Evolutionary conservation across 2,113 vertebrate genomes (phyloP).

Genomic region (Strigops habroptila): DNA sequence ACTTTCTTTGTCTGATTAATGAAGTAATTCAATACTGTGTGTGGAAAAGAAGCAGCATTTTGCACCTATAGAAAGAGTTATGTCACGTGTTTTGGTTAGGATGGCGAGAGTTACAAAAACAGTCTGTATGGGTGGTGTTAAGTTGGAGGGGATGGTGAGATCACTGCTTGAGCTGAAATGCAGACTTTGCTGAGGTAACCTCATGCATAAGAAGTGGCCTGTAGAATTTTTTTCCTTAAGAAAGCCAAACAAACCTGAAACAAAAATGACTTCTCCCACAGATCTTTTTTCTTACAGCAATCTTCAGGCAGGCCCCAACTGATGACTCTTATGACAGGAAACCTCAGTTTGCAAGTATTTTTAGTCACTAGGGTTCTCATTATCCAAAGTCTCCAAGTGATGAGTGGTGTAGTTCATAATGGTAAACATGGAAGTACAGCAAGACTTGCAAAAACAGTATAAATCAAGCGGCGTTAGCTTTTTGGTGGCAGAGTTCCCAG

Average conservation of each 20-base stretch:
- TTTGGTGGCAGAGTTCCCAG: background rate
- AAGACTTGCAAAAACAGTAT: background rate
- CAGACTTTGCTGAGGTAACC: conserved; percentile 25
- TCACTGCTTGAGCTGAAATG: conserved; percentile 31
- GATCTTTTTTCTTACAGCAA: background rate
- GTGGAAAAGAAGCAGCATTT: conserved; percentile 3
- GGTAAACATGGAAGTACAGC: conserved; percentile 20
- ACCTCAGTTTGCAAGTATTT: conserved; percentile 33
- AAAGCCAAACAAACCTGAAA: conserved; percentile 15
- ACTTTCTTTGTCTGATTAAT: conserved; percentile 19
- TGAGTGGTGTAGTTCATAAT: background rate
- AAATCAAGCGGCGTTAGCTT: background rate
- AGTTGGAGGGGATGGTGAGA: conserved; percentile 32
- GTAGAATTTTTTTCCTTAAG: background rate
- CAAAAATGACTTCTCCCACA: conserved; percentile 1
- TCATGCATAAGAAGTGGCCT: background rate
- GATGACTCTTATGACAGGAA: background rate
- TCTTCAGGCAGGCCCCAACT: background rate
- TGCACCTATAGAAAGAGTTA: conserved; percentile 39
- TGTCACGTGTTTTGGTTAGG: conserved; percentile 59
- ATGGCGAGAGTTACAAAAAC: conserved; percentile 34
- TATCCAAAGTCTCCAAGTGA: background rate
- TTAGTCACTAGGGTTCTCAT: conserved; percentile 3
- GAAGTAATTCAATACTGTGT: conserved; percentile 44
- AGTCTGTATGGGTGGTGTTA: conserved; percentile 18